phyloP scores from a whole-genome alignment of 1,140 invertebrate species.

The Bombus superbus region DNA sequence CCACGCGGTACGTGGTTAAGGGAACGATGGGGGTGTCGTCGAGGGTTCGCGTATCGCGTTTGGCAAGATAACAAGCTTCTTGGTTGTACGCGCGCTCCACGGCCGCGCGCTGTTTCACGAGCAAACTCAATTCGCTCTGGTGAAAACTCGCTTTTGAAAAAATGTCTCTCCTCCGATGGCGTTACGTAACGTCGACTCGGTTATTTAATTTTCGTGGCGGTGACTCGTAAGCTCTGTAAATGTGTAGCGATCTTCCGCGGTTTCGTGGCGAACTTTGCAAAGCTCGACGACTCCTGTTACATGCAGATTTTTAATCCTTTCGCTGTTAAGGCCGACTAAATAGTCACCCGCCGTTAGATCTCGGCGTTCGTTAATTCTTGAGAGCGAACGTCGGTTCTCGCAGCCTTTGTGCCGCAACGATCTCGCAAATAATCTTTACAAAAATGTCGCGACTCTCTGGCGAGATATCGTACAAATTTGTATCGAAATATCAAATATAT shows the following conservation, averaged over 20 bases:
- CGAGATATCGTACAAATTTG: neutral
- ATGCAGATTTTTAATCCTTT: slow-evolving; percentile 4
- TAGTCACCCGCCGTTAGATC: neutral
- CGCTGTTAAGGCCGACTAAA: neutral
- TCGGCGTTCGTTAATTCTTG: neutral
- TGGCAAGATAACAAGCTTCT: slow-evolving; percentile 27
- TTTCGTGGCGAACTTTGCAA: neutral
- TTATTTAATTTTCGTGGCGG: neutral
- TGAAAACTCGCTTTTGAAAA: neutral
- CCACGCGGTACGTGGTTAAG: neutral
- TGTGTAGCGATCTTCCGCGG: neutral
- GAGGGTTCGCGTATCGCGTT: slow-evolving; percentile 10
- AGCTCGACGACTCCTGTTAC: neutral
- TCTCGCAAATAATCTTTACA: neutral
- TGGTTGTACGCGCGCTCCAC: neutral
- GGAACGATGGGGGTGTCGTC: neutral
- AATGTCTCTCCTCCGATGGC: neutral
- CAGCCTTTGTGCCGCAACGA: neutral
- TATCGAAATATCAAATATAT: too few relatives aligned
- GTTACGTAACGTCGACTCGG: neutral
- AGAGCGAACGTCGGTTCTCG: neutral
- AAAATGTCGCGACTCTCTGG: neutral
- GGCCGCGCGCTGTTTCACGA: too few relatives aligned
- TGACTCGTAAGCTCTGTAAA: neutral
- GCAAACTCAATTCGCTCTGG: neutral